phyloP scores from a whole-genome alignment of 2,888 invertebrate genomes.

The Amphipoea lucens region DNA sequence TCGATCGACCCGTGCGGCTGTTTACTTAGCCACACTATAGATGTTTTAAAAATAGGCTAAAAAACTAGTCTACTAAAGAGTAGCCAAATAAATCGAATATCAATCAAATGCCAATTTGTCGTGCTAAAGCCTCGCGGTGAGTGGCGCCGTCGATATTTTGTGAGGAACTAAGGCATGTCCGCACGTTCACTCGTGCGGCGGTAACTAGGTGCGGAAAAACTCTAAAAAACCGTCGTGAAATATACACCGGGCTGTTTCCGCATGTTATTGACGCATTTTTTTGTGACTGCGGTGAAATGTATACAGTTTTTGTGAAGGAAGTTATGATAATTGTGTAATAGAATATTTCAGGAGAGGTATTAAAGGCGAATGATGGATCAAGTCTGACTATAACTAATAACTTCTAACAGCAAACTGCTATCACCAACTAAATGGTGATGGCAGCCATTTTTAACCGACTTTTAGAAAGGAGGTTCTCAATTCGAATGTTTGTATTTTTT shows the following conservation, averaged over 20 bases:
- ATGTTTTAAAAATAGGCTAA: background rate
- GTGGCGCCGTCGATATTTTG: conserved; percentile 23
- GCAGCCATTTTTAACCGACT: background rate
- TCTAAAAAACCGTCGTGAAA: conserved; percentile 27
- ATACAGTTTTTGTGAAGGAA: background rate
- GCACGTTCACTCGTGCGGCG: conserved; percentile 46
- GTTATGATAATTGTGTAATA: background rate
- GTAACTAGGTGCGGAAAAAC: conserved; percentile 47
- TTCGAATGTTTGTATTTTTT: no score
- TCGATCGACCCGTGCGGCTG: no score
- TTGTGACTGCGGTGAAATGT: conserved; percentile 3
- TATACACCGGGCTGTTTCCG: conserved; percentile 18
- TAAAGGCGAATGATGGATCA: no score
- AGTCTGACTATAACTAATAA: no score
- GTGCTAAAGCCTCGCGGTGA: conserved; percentile 12
- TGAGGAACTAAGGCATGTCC: conserved; percentile 47
- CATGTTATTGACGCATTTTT: background rate
- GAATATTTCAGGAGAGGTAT: background rate
- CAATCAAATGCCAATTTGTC: conserved; percentile 55
- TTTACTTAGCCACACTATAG: background rate
- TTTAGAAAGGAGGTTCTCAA: no score
- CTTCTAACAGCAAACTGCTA: background rate
- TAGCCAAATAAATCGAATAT: conserved; percentile 21
- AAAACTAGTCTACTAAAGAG: no score
- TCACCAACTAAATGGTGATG: background rate